Base-by-base conservation (phyloP, 2,888 invertebrate species). In the Toxonevra muliebris region DNA sequence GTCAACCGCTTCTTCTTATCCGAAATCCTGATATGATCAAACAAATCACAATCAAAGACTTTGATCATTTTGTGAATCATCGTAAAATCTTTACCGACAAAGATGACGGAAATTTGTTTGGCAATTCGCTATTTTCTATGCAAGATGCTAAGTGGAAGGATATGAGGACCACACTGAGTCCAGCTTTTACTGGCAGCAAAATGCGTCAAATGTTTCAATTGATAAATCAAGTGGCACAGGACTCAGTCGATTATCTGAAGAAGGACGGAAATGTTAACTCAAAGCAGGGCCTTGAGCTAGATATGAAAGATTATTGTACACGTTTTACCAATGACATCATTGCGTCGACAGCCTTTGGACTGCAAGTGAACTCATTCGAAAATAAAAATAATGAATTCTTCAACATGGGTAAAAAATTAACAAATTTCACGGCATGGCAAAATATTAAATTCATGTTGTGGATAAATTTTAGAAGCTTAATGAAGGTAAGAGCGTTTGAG, bases 11-110 rank as follows among this genome's bases (percentile, higher is more conserved):
- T 0, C 66, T 87, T 7, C 69, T 88, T 43, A 80, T 89, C 13
- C 82, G 87, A 1, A 89, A 89, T 75, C 87, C 87, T 0, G 88
- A 89, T 53, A 65, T 89, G 13, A 82, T 88, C 2, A 89, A 88
- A 71, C 84, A 79, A 54, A 85, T 89, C 19, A 86, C 87, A 0
- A 84, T 89, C 1, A 89, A 88, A 74, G 87, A 89, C 70, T 89
- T 89, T 50, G 88, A 89, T 57, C 86, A 87, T 72, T 89, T 89
- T 74, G 71, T 86, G 0, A 87, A 89, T 75, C 88, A 88, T 73
- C 83, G 86, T 1, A 65, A 78, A 9, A 41, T 86, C 0, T 79
- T 87, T 4, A 86, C 87, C 0, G 43, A 53, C 0, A 61, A 71
- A 12, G 48, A 65, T 43, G 53, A 75, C 59, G 71, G 75, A 19